A percentile compares a stretch with the other conserved stretches of the same genome.
phyloP scores from a whole-genome alignment of 64 coral and sea anemone species.

The Actinia equina region DNA sequence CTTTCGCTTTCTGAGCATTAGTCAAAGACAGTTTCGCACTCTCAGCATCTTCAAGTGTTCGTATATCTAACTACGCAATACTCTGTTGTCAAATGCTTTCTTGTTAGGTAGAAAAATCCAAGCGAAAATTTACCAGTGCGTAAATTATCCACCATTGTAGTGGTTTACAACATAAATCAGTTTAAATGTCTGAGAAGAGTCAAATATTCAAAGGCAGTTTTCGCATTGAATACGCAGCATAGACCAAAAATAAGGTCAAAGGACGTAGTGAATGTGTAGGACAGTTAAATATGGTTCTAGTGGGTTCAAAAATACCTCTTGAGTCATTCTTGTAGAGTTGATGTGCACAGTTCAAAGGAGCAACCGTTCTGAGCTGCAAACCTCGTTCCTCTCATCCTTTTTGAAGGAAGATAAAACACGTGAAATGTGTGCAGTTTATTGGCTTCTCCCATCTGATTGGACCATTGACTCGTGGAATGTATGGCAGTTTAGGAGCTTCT shows the following conservation, averaged over 20 bases:
- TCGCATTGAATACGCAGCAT: background rate
- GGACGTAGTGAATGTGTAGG: too few relatives aligned
- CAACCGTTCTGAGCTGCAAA: background rate
- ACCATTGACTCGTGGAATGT: background rate
- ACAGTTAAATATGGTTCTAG: background rate
- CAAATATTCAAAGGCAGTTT: conserved; percentile 4
- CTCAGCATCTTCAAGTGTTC: background rate
- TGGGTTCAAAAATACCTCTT: background rate
- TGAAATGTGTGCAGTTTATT: background rate
- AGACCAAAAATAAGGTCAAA: background rate
- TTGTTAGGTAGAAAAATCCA: background rate
- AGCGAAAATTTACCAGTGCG: background rate
- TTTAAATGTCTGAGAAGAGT: background rate
- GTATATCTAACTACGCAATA: background rate
- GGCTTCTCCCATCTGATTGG: background rate
- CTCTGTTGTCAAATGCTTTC: background rate
- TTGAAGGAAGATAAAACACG: background rate
- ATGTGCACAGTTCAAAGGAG: background rate
- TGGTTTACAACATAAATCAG: background rate
- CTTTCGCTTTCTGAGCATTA: background rate
- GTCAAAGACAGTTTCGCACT: background rate
- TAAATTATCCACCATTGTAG: background rate
- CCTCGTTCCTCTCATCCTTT: background rate
- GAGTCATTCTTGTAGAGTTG: background rate
- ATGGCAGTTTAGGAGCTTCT: too few relatives aligned